phyloP scores from a whole-genome alignment of 2,888 invertebrate genomes.

The Psylliodes chrysocephalus region DNA sequence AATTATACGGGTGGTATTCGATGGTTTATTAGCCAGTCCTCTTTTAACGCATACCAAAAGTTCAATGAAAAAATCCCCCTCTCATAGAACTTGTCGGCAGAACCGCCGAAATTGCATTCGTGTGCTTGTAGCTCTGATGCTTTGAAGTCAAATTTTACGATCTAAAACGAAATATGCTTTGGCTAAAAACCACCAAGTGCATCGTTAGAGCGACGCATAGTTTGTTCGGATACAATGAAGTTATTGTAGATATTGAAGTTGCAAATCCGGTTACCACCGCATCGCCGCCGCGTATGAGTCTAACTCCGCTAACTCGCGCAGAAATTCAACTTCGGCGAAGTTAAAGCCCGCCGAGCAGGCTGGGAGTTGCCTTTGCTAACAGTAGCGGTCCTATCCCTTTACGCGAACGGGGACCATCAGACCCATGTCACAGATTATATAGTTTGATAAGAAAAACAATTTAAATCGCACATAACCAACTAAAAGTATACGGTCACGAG shows the following conservation, averaged over 20 bases:
- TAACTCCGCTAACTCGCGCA: background rate
- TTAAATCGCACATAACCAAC: no score
- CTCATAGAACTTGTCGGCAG: slow-evolving; percentile 1
- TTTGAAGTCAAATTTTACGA: slow-evolving; percentile 38
- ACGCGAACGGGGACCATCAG: background rate
- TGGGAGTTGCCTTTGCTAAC: background rate
- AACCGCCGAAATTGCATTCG: slow-evolving; percentile 17
- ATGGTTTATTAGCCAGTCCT: background rate
- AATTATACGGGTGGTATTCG: background rate
- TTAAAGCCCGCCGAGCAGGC: background rate
- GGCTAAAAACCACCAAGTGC: slow-evolving; percentile 35
- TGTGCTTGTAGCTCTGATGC: slow-evolving; percentile 5
- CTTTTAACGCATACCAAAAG: background rate
- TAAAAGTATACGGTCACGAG: no score
- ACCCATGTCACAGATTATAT: no score
- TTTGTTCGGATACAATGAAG: slow-evolving; percentile 41
- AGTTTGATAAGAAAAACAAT: no score
- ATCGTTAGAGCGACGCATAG: slow-evolving; percentile 41
- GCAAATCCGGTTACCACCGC: slow-evolving; percentile 38
- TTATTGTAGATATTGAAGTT: slow-evolving; percentile 43
- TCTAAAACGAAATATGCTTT: slow-evolving; percentile 34
- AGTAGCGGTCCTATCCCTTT: background rate
- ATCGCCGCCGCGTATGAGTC: slow-evolving; percentile 4
- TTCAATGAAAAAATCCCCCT: background rate
- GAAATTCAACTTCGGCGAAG: background rate